Evolutionary conservation across 2,888 invertebrate species (phyloP).

Genomic region (Leptarthrus brevirostris): DNA sequence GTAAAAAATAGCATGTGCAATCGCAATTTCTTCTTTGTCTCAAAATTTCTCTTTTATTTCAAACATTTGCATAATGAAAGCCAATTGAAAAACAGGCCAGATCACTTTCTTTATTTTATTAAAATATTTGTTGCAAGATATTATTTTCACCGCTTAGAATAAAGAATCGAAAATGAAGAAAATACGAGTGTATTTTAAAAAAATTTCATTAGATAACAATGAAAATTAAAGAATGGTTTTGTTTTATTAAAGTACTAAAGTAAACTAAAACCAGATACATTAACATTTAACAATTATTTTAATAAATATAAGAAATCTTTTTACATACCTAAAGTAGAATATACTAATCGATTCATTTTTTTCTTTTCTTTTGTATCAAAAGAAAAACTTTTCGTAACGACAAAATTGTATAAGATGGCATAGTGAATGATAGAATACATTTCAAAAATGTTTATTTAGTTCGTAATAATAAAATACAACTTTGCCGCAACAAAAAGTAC

Average conservation of each 20-base stretch:
- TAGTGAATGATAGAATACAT: no score
- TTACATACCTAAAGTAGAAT: conserved; percentile 38
- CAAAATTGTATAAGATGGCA: no score
- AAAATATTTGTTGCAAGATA: no score
- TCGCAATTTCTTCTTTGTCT: conserved; percentile 57
- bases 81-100: conserved; percentile 56
- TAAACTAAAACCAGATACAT: conserved; percentile 16
- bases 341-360: conserved; percentile 58
- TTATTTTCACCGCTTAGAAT: conserved; percentile 1
- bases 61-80: conserved; percentile 35
- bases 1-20: conserved; percentile 58
- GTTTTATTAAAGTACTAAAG: conserved; percentile 27
- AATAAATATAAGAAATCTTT: conserved; percentile 23
- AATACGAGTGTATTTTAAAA: conserved; percentile 43
- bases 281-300: conserved; percentile 31
- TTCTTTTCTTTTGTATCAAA: conserved; percentile 36
- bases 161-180: conserved; percentile 37
- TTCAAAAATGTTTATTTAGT: no score
- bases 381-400: conserved; percentile 25
- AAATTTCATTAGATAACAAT: conserved; percentile 30
- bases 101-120: conserved; percentile 57
- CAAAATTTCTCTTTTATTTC: conserved; percentile 34
- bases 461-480: conserved; percentile 2
- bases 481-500: conserved; percentile 36
- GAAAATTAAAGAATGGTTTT: conserved; percentile 33